Conservation (phyloP, 64 coral and sea anemone genomes). For the Pachyseris speciosa region DNA sequence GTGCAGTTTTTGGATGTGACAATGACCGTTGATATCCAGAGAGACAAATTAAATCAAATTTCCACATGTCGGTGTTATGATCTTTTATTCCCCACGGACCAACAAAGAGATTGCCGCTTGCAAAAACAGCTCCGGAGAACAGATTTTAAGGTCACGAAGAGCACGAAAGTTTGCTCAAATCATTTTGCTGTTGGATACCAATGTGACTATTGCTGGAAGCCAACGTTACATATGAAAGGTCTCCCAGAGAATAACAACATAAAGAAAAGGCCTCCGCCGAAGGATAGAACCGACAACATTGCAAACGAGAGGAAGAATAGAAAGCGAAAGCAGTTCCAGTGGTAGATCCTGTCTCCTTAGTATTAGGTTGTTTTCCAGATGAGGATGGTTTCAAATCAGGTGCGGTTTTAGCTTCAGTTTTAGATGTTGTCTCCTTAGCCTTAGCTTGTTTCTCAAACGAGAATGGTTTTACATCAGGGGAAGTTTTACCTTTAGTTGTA, state of each 20-base stretch:
- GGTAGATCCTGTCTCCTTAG: background rate
- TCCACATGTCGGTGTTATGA: slow-evolving; percentile 30
- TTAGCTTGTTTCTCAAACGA: background rate
- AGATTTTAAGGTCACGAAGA: no score
- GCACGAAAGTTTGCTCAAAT: no score
- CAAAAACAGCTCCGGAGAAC: no score
- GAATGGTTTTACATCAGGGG: background rate
- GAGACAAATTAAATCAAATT: slow-evolving; percentile 40
- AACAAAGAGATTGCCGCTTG: no score
- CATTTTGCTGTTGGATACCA: no score
- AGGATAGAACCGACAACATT: background rate
- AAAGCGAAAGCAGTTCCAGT: background rate
- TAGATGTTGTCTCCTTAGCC: background rate
- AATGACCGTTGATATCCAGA: slow-evolving; percentile 63
- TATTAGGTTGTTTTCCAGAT: background rate
- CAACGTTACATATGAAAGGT: background rate
- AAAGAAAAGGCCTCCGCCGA: slow-evolving; percentile 43
- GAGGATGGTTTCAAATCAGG: background rate
- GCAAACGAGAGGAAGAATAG: background rate
- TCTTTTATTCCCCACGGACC: background rate
- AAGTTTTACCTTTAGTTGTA: no score
- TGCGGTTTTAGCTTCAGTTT: background rate
- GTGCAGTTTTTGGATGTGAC: slow-evolving; percentile 68
- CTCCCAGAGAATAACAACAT: slow-evolving; percentile 14
- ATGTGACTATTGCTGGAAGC: background rate